Base-by-base conservation (phyloP, 2,797 vertebrate genomes). In the Fratercula arctica region DNA sequence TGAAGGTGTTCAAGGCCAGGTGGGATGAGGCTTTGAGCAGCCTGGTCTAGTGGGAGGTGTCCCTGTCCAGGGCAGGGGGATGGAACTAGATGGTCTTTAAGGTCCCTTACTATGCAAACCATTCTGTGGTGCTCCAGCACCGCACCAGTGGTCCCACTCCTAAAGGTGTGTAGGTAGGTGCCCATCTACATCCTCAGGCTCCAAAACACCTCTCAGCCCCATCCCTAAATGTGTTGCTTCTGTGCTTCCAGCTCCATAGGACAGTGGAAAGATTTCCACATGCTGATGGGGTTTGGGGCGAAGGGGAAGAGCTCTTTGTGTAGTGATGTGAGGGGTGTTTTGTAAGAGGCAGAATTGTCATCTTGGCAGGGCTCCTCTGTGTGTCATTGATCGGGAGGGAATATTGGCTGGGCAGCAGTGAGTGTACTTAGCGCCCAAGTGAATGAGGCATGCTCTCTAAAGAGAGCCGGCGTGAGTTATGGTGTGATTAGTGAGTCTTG, bases 311-410 rank as follows among this genome's bases (percentile, higher is more conserved):
- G 77, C 73, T 20, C 79, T 96, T 86, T 80, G 75, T 59, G 11
- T 54, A 8, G 80, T 33, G 78, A 64, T 3, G 4, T 29, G 93
- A 79, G 16, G 35, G 86, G 85, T 74, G 94, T 81, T 91, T 87
- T 89, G 5, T 94, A 75, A 97, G 95, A 95, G 93, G 89, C 81
- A 82, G 94, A 95, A 94, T 85, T 96, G 84, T 94, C 85, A 11
- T 94, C 90, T 95, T 98, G 96, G 94, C 95, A 95, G n/a, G 37
- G 56, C 88, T 97, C 72, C 95, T 24, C 39, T 16, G 67, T 75
- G 78, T 96, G 95, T 86, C 94, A 60, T 54, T 85, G 95, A 96
- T 96, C 61, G 45, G 85, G 85, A 93, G 61, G 72, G 85, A 96
- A 54, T 76, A 28, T 93, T 91, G 84, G 90, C 95, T 87, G 97